Base-by-base conservation (phyloP, 2,888 invertebrate genomes). In the Tinea pellionella region DNA sequence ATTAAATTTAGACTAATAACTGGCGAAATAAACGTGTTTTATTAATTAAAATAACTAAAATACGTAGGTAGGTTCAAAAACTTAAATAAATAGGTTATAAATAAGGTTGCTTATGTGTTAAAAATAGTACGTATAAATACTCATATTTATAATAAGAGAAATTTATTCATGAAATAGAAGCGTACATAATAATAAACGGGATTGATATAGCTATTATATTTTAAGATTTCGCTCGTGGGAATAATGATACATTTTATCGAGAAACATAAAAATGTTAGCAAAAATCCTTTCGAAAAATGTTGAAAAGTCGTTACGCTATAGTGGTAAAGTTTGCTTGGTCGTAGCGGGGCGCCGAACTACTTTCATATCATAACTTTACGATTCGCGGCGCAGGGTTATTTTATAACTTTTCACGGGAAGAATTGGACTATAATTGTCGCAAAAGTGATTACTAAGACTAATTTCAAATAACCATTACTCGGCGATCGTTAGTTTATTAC, bases 311-410 rank as follows among this genome's bases (percentile, higher is more conserved):
- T 47, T 47, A 47, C 47, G 47, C 47, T 47, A 6, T 47, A 47
- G 47, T 47, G 47, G 47, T 47, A 47, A 47, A 47, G 47, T 47
- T 47, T 13, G 13, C 15, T 16, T 47, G 47, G 47, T 47, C 47
- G 47, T 16, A 16, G 47, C 15, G 47, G 37, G 47, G 13, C 47
- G 13, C 4, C 47, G 8, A 16, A n/a, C 24, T 24, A 47, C 15
- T 47, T 47, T 47, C 47, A 47, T 47, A 47, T 47, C 47, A n/a
- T 47, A n/a, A 47, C n/a, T 47, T 47, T 47, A 47, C 47, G 47
- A 47, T 47, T 7, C n/a, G 47, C 47, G 13, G 47, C 8, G 16
- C 13, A 16, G 15, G 16, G 47, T 37, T 37, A 37, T 37, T 6
- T 37, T 37, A 37, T 37, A 37, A 37, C 37, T 37, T 37, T 37